Base-by-base conservation (phyloP, 2,888 invertebrate species). In the Sipunculus nudus region DNA sequence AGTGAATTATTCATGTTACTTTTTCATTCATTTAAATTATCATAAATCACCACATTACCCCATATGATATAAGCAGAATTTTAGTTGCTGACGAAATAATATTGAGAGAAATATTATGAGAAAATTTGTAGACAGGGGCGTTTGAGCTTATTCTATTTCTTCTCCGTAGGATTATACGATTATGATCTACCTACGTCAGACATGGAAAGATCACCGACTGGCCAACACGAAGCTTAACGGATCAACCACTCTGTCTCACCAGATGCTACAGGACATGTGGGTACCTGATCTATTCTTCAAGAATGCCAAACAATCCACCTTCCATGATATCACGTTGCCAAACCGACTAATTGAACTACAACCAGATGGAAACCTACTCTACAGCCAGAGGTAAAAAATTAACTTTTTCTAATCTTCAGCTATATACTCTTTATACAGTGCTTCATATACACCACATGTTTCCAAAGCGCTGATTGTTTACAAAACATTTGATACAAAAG, bases 321-420 rank as follows among this genome's bases (percentile, higher is more conserved):
- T 94, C 78, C 94, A 94, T 75, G 93, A 94, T 85, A 94, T 94
- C 93, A 93, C 93, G 80, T 93, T 94, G 81, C 94, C 94, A 0
- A 94, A 94, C 80, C 94, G 94, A 83, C 94, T 94, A 80, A 86
- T 94, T 13, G 94, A 94, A 93, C 84, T 94, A 62, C 94, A 94
- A 76, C 92, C 93, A 76, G 94, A 94, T 81, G 94, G 94, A 84
- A 93, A 93, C 0, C 85, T 94, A 65, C 88, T 94, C 29, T 94
- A 94, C 82, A 94, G 69, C 45, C 65, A 65, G 43, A 61, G 67
- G 60, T 58, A 29, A 31, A 52, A 10, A 47, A 16, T 19, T 2
- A 10, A 32, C 16, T 0, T 25, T 8, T 47, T 26, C 5, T 19
- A 25, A 2, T 4, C 21, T 47, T 47, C n/a, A 10, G 21, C 6